These are phyloP conservation scores for Ammodytes dubius DNA, from an alignment of 2,113 vertebrate species.

Conservation along the genomic window DNA sequence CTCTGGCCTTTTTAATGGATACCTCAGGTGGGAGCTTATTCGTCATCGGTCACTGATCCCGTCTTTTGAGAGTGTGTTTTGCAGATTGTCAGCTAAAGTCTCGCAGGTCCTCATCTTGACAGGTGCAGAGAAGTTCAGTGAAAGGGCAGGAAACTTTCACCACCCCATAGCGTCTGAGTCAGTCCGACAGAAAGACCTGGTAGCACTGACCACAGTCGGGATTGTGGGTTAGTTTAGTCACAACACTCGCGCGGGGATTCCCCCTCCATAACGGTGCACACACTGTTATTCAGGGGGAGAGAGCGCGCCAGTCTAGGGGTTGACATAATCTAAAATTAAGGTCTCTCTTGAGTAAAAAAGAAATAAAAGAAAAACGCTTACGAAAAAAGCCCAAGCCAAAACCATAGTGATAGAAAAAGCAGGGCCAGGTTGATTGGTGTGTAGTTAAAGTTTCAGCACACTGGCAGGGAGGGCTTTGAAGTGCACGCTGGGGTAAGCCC, in stretches of 20 bases:
- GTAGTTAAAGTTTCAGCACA: constrained; percentile 82
- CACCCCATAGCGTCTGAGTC: constrained; percentile 55
- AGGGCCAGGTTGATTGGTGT: constrained; percentile 73
- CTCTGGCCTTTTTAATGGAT: constrained; percentile 50
- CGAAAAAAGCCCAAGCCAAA: constrained; percentile 67
- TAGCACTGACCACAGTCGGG: constrained; percentile 72
- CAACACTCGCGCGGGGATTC: constrained; percentile 70
- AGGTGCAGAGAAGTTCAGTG: constrained; percentile 74
- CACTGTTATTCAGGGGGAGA: constrained; percentile 68
- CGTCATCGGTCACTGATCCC: constrained; percentile 29
- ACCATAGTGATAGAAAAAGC: constrained; percentile 57
- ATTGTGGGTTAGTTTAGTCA: constrained; percentile 71
- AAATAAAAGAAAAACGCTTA: constrained; percentile 52
- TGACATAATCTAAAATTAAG: constrained; percentile 73
- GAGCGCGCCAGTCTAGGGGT: constrained; percentile 56
- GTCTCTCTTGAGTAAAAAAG: constrained; percentile 47
- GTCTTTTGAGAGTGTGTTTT: constrained; percentile 37
- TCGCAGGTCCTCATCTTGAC: constrained; percentile 51
- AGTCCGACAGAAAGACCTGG: constrained; percentile 58
- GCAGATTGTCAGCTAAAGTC: constrained; percentile 40
- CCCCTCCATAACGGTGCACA: constrained; percentile 63
- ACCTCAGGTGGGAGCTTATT: constrained; percentile 53
- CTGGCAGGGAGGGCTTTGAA: constrained; percentile 74
- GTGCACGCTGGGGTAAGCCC: constrained; percentile 68
- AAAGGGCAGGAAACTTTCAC: constrained; percentile 68